Evolutionary conservation across 2,113 vertebrate species (phyloP), one percentile per base, ranked within the genome.

Genomic region (Meles meles): DNA sequence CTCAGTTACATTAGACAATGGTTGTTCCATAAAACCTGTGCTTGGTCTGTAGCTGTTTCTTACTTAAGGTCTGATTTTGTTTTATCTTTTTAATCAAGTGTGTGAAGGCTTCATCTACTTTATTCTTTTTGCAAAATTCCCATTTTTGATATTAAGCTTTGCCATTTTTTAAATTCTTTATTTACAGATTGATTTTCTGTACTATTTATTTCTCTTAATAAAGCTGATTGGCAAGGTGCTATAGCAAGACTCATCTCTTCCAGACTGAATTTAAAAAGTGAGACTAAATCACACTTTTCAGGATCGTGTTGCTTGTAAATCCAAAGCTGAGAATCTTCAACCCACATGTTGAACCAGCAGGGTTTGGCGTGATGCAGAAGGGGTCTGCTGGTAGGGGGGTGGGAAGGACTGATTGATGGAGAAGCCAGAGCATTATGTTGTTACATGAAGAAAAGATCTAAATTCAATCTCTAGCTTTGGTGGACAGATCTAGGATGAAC

Each of bases 401-500:
- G 34, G 34, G 3, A 8, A 65, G 63, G 63, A 65, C 23, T 86
- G 65, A 10, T 0, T 20, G 31, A 20, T 3, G 2, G 0, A 13
- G 3, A 61, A n/a, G 14, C 6, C 0, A 52, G 47, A 65, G 39
- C 8, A 3, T 7, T 29, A 0, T 7, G 17, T 21, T 27, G 7
- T 65, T 52, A 5, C 20, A 7, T 23, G 37, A 25, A 79, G 52
- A 65, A 59, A 55, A 47, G 49, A n/a, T 52, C 27, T 67, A 7
- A 17, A 42, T 21, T 69, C 13, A 31, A 1, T 57, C 42, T 76
- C 15, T 7, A 17, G 74, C 47, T 80, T n/a, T 61, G 29, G 6
- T 63, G 27, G 55, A 59, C 14, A 21, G 82, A 31, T 44, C 37
- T 79, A 31, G 5, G 21, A 57, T 23, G 37, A 44, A 23, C 18